Evolutionary conservation across 2,888 invertebrate genomes (phyloP).

Genomic region (Idaea biselata): DNA sequence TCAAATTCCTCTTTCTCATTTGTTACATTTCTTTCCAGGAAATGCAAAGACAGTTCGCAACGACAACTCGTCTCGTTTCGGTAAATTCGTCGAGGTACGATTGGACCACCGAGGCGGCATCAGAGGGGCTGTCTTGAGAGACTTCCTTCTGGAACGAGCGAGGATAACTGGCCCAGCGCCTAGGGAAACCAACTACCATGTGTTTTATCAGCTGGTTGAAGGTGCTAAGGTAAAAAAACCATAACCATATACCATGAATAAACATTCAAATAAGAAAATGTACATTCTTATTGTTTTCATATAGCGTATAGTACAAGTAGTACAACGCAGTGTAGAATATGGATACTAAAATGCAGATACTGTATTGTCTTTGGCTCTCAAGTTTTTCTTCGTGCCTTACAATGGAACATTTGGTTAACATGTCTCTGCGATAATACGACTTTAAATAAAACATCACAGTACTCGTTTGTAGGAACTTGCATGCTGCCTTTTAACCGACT

Average conservation of each 20-base stretch:
- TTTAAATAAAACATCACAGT: too few relatives aligned
- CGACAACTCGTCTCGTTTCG: conserved; percentile 95
- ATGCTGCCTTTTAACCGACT: too few relatives aligned
- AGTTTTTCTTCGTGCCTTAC: too few relatives aligned
- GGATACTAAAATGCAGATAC: too few relatives aligned
- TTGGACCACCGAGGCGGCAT: conserved; percentile 94
- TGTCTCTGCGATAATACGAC: too few relatives aligned
- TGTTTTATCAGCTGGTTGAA: conserved; percentile 94
- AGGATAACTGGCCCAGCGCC: conserved; percentile 94
- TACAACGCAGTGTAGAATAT: too few relatives aligned
- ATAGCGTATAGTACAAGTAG: too few relatives aligned
- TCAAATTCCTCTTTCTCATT: neutral
- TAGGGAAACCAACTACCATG: conserved; percentile 94
- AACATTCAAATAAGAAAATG: neutral
- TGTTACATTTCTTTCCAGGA: conserved; percentile 73
- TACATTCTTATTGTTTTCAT: neutral
- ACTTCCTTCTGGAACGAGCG: conserved; percentile 94
- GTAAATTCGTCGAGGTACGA: conserved; percentile 97
- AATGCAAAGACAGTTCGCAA: conserved; percentile 96
- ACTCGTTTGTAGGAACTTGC: too few relatives aligned
- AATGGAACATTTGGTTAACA: too few relatives aligned
- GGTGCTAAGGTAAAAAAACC: conserved; percentile 87
- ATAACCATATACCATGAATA: too few relatives aligned
- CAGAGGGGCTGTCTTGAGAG: conserved; percentile 94
- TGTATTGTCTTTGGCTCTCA: too few relatives aligned